These are phyloP conservation scores for Scelioninae gen. 1 DNA, from an alignment of 2,888 invertebrate species.

Conservation along the genomic window DNA sequence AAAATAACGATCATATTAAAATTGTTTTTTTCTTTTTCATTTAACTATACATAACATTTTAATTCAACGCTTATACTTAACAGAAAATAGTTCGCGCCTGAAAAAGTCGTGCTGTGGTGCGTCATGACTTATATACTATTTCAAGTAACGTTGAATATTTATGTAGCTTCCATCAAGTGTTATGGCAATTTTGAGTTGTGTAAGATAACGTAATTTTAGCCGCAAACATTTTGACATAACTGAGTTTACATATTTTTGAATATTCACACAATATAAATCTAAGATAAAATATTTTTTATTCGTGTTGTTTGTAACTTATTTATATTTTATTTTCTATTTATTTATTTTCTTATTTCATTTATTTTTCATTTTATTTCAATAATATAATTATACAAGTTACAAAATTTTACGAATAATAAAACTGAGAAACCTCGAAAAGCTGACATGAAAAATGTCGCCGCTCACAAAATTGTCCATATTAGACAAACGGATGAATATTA, in stretches of 20 bases:
- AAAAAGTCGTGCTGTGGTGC: constrained; percentile 20
- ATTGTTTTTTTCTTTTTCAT: constrained; percentile 30
- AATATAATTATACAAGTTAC: no score
- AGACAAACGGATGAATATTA: no score
- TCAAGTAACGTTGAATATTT: constrained; percentile 41
- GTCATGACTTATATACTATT: constrained; percentile 38
- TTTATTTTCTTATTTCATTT: no score
- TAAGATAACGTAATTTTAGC: constrained; percentile 17
- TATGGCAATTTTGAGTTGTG: constrained; percentile 26
- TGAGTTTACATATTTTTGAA: constrained; percentile 1
- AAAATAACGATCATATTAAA: constrained; percentile 55
- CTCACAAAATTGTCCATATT: no score
- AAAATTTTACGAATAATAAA: no score
- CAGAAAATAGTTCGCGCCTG: constrained; percentile 11
- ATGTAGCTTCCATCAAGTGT: constrained; percentile 22
- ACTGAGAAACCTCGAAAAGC: no score
- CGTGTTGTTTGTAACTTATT: no score
- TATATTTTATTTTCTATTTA: no score
- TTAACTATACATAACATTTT: constrained; percentile 25
- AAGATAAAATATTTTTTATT: neutral
- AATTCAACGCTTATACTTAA: constrained; percentile 19
- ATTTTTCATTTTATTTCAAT: no score
- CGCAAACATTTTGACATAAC: constrained; percentile 2
- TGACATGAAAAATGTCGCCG: no score
- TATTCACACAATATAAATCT: neutral